Conservation (phyloP, 2,797 vertebrate species). For the Molothrus aeneus region DNA sequence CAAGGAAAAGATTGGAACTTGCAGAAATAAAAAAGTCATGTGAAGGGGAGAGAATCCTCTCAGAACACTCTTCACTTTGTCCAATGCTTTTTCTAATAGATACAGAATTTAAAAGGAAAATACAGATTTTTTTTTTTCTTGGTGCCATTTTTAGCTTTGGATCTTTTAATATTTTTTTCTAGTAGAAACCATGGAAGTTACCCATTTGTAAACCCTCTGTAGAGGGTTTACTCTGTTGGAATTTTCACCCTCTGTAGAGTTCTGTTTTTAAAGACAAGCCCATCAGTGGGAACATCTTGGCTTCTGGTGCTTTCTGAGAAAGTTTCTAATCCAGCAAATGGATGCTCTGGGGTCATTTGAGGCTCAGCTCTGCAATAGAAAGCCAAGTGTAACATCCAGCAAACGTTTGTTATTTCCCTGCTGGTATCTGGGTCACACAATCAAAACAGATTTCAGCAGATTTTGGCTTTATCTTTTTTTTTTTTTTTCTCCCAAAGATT, state of each 20-base stretch:
- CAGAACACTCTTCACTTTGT: neutral
- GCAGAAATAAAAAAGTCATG: rapidly evolving
- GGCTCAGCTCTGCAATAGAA: neutral
- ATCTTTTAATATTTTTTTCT: neutral
- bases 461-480: neutral
- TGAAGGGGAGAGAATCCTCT: neutral
- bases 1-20: neutral
- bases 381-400: conserved; percentile 6
- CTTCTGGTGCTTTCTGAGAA: conserved; percentile 1
- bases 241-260: neutral
- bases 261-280: neutral
- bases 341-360: conserved; percentile 2
- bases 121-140: neutral
- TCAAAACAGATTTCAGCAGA: neutral
- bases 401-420: conserved; percentile 12
- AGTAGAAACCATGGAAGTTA: neutral
- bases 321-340: neutral
- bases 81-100: neutral
- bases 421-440: conserved; percentile 42
- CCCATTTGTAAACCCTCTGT: neutral
- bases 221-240: neutral
- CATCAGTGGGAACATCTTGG: neutral
- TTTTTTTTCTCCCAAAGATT: neutral
- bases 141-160: neutral
- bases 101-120: neutral